A percentile compares a stretch with the other conserved stretches of the same genome.
Evolutionary conservation across 1,140 invertebrate species (phyloP).

Genomic region (Scaptomyza graminum): DNA sequence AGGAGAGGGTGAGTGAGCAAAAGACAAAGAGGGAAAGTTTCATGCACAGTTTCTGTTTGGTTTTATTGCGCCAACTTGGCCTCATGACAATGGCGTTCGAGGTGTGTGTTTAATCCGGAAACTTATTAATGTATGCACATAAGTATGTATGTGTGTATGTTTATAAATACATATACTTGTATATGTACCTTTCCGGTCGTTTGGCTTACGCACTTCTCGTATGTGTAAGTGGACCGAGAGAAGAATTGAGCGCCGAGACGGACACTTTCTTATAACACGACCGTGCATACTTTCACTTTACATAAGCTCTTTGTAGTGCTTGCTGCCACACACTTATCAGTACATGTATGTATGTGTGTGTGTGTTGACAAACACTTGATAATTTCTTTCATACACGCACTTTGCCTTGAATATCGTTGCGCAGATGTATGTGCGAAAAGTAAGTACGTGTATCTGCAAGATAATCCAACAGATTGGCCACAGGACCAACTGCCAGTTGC

Average conservation of each 20-base stretch:
- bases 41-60: slow-evolving; percentile 63
- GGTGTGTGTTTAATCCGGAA: slow-evolving; percentile 74
- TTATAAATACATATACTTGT: slow-evolving; percentile 10
- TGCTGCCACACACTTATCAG: slow-evolving; percentile 40
- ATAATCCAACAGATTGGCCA: slow-evolving; percentile 45
- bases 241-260: slow-evolving; percentile 23
- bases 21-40: slow-evolving; percentile 39
- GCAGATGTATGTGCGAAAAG: slow-evolving; percentile 29
- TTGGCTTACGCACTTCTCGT: slow-evolving; percentile 74
- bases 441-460: slow-evolving; percentile 54
- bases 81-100: slow-evolving; percentile 48
- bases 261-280: slow-evolving; percentile 75
- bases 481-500: slow-evolving; percentile 19
- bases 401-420: slow-evolving; percentile 47
- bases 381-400: slow-evolving; percentile 80
- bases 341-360: slow-evolving; percentile 13
- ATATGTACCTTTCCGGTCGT: slow-evolving; percentile 68
- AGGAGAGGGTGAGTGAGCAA: not conserved
- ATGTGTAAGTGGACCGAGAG: slow-evolving; percentile 30
- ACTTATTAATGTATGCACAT: slow-evolving; percentile 75
- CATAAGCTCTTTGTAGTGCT: slow-evolving; percentile 72
- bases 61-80: slow-evolving; percentile 70
- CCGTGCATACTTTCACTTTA: slow-evolving; percentile 78
- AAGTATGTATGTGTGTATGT: not conserved
- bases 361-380: slow-evolving; percentile 78